These are phyloP conservation scores for Saturnia pavonia DNA, from an alignment of 2,888 invertebrate species.

Conservation along the genomic window DNA sequence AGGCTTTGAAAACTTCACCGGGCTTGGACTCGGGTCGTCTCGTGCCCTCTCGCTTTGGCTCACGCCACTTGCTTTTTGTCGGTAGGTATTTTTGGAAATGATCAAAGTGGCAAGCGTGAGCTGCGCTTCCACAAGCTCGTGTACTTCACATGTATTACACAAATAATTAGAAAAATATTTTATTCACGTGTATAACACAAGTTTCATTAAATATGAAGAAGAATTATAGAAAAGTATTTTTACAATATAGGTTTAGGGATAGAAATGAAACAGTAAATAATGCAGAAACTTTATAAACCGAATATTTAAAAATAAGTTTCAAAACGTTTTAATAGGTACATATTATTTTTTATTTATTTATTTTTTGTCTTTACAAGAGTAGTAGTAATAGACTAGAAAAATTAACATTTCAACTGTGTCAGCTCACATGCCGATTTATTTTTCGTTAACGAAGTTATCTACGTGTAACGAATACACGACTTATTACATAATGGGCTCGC, in stretches of 20 bases:
- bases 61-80: too few relatives aligned
- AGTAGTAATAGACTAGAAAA: conserved; percentile 78
- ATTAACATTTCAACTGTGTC: conserved; percentile 66
- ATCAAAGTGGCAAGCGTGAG: too few relatives aligned
- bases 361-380: conserved; percentile 79
- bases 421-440: conserved; percentile 38
- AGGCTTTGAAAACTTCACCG: too few relatives aligned
- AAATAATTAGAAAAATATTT: too few relatives aligned
- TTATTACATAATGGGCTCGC: conserved; percentile 19
- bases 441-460: conserved; percentile 13
- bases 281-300: conserved; percentile 79
- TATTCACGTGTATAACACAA: too few relatives aligned
- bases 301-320: conserved; percentile 76
- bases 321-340: conserved; percentile 68
- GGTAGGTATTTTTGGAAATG: too few relatives aligned
- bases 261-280: conserved; percentile 55
- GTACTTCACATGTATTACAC: too few relatives aligned
- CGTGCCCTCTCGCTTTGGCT: too few relatives aligned
- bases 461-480: conserved; percentile 28
- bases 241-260: background rate
- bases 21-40: too few relatives aligned
- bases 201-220: too few relatives aligned
- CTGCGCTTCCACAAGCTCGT: too few relatives aligned
- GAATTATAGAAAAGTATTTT: background rate
- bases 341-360: conserved; percentile 53